A percentile compares a stretch with the other conserved stretches of the same genome.
These are phyloP conservation scores for Stictonetta naevosa DNA, from an alignment of 2,113 vertebrate genomes.

Conservation along the genomic window DNA sequence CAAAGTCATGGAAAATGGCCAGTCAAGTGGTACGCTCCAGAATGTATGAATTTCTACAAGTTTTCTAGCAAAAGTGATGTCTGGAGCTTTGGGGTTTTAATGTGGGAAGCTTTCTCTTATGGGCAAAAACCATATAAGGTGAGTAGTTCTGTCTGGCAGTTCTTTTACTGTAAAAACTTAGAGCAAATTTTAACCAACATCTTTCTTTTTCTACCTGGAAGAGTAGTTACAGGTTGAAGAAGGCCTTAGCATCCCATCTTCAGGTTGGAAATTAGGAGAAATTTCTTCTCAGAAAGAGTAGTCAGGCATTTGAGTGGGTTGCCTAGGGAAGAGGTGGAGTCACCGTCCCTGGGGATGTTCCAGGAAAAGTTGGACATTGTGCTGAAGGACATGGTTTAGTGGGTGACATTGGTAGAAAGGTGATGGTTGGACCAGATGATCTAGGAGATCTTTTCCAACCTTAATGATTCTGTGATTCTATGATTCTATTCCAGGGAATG, in stretches of 20 bases:
- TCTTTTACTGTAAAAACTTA: slow-evolving; percentile 15
- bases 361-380: no score
- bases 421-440: no score
- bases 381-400: no score
- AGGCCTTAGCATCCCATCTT: neutral
- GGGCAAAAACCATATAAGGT: slow-evolving; percentile 97
- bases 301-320: no score
- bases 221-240: neutral
- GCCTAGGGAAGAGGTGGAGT: no score
- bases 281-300: no score
- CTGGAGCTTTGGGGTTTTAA: slow-evolving; percentile 97
- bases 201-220: neutral
- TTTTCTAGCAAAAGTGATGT: slow-evolving; percentile 98
- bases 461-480: no score
- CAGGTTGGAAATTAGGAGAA: no score
- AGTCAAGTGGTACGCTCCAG: slow-evolving; percentile 97
- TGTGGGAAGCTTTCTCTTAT: slow-evolving; percentile 96
- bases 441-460: no score
- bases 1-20: slow-evolving; percentile 96
- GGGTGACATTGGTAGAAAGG: no score
- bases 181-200: neutral
- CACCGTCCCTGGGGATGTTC: no score
- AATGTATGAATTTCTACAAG: slow-evolving; percentile 94
- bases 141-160: neutral
- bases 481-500: slow-evolving; percentile 84